Base-by-base conservation (phyloP, 2,888 invertebrate species). In the Drosophila peninsularis region DNA sequence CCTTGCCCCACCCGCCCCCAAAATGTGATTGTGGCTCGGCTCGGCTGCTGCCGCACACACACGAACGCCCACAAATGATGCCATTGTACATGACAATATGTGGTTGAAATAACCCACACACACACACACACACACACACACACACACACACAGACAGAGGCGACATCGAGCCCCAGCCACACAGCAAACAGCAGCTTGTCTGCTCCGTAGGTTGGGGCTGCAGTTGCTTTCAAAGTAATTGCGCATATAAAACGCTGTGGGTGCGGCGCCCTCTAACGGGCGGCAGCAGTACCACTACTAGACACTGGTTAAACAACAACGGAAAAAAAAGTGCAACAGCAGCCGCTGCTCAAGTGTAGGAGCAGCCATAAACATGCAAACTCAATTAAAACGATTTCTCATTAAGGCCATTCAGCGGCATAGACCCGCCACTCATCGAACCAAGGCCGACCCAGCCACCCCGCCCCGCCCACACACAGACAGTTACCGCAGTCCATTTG, bases 361-460 rank as follows among this genome's bases (percentile, higher is more conserved):
- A 63, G 86, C 83, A 88, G 88, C 89, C 88, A 88, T 88, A 88
- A 88, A 88, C 88, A 88, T 90, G 88, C 88, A 88, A 88, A 88
- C 89, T 88, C 88, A 89, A 88, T 88, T 88, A 88, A 88, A 89
- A 86, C 79, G 90, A 84, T 83, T 88, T 89, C 88, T 90, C 85
- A 90, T 88, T 83, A 80, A 80, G 83, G 71, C 72, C 71, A 80
- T 78, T 80, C 83, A 85, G 62, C 62, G 79, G 30, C 71, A 53
- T 36, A 58, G 70, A 44, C 36, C 55, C 68, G 76, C 44, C 52
- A 27, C 24, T 13, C 34, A 34, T 81, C 34, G 17, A 13, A 50
- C 49, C 44, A 44, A 65, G 41, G 32, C 32, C 41, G 17, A 30
- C 5, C 9, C 24, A 41, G 4, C 17, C 47, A 17, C 19, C 10